These are phyloP conservation scores for Rhogogaster chlorosoma DNA, from an alignment of 2,888 invertebrate species.

Conservation along the genomic window DNA sequence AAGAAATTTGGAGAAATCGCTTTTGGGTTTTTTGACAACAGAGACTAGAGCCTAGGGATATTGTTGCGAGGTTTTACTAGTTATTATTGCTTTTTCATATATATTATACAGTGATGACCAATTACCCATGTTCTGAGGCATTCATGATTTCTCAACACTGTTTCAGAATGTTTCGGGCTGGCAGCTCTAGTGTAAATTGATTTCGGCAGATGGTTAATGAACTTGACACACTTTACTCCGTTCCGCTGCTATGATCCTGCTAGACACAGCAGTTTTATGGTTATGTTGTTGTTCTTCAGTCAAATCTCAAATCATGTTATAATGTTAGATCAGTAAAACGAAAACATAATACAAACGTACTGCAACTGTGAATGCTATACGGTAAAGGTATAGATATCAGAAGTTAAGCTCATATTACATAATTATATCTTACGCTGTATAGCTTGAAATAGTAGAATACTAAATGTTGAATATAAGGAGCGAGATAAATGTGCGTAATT, in stretches of 20 bases:
- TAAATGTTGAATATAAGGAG: background rate
- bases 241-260: constrained; percentile 63
- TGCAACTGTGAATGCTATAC: background rate
- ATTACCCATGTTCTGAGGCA: constrained; percentile 90
- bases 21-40: background rate
- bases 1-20: background rate
- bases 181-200: constrained; percentile 63
- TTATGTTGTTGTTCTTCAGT: constrained; percentile 35
- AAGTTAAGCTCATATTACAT: background rate
- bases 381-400: background rate
- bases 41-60: background rate
- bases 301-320: background rate
- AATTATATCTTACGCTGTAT: background rate
- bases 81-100: background rate
- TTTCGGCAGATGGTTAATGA: constrained; percentile 58
- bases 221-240: constrained; percentile 61
- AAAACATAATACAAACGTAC: background rate
- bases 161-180: constrained; percentile 64
- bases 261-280: constrained; percentile 59
- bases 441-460: background rate
- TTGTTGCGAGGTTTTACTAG: background rate
- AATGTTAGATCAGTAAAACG: background rate
- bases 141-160: constrained; percentile 81
- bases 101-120: constrained; percentile 49
- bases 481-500: background rate